Evolutionary conservation across 2,113 vertebrate genomes (phyloP), one percentile per base, ranked within the genome.

Genomic region (Brachyhypopomus occidentalis): DNA sequence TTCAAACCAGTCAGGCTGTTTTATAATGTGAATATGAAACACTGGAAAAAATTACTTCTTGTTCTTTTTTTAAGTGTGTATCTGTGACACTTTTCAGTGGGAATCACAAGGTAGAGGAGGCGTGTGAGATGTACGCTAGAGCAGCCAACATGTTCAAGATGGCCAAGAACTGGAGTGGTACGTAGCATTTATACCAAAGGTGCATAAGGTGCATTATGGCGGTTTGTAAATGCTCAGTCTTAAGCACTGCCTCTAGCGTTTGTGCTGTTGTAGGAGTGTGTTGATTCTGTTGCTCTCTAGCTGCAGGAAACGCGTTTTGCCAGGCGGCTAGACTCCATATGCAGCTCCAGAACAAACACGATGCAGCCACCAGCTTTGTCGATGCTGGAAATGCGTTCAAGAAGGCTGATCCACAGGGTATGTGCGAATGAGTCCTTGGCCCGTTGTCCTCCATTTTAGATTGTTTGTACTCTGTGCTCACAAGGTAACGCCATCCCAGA

Each of bases 141-240:
- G 96, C 98, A 63, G 97, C 97, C 87, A 99, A 99, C 92, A 98
- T 99, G 98, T 99, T 99, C 94, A 98, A 99, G 94, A 99, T 99
- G 86, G 95, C 94, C 85, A 99, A 99, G 90, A 99, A 99, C 86
- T 99, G 98, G 98, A 98, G 88, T 2, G 98, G 98, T 99, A 91
- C 75, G 94, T 83, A 16, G n/a, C 9, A 11, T 22, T 30, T 14
- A 36, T n/a, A n/a, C n/a, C n/a, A n/a, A n/a, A n/a, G n/a, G 69
- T 72, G 41, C 38, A 38, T 41, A n/a, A 2, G 34, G n/a, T 23
- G 23, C 2, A 2, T 79, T 30, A 8, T 14, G 27, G 17, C 23
- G 93, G 87, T 55, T 48, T 9, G 30, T 7, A 48, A 81, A 67
- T 87, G 17, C 73, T 74, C 5, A 23, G 27, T 67, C 4, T 16